phyloP scores from a whole-genome alignment of 2,113 vertebrate genomes.

The Capreolus pygargus region DNA sequence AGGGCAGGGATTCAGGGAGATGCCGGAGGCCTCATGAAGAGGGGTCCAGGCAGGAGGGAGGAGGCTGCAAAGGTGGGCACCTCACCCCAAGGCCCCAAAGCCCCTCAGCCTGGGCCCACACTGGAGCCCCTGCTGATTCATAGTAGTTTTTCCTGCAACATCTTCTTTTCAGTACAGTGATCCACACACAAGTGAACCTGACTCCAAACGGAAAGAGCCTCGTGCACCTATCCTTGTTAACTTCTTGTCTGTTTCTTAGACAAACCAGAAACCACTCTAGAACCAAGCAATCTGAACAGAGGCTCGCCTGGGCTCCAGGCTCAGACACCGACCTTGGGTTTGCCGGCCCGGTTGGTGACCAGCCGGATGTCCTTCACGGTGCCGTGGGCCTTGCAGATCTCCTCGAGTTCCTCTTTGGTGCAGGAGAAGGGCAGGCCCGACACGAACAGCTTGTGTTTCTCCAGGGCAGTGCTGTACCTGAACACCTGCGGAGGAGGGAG shows the following conservation, averaged over 20 bases:
- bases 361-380: conserved; percentile 90
- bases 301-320: accelerated
- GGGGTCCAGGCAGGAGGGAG: too few relatives aligned
- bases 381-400: conserved; percentile 89
- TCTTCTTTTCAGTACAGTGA: not conserved
- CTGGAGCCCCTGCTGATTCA: not conserved
- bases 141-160: not conserved
- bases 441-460: conserved; percentile 97
- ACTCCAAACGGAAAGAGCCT: not conserved
- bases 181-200: not conserved
- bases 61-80: too few relatives aligned
- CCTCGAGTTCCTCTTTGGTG: conserved; percentile 91
- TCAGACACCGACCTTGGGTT: conserved; percentile 89
- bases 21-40: not conserved
- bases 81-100: not conserved
- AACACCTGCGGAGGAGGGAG: conserved; percentile 85
- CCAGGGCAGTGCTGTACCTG: conserved; percentile 91
- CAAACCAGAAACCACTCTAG: not conserved
- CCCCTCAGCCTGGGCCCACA: not conserved
- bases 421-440: conserved; percentile 93
- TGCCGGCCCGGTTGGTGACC: conserved; percentile 96
- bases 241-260: not conserved
- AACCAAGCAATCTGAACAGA: not conserved
- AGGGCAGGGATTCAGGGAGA: not conserved
- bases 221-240: not conserved